These are phyloP conservation scores for Fukomys damarensis DNA, from an alignment of 2,113 vertebrate species.

Conservation along the genomic window DNA sequence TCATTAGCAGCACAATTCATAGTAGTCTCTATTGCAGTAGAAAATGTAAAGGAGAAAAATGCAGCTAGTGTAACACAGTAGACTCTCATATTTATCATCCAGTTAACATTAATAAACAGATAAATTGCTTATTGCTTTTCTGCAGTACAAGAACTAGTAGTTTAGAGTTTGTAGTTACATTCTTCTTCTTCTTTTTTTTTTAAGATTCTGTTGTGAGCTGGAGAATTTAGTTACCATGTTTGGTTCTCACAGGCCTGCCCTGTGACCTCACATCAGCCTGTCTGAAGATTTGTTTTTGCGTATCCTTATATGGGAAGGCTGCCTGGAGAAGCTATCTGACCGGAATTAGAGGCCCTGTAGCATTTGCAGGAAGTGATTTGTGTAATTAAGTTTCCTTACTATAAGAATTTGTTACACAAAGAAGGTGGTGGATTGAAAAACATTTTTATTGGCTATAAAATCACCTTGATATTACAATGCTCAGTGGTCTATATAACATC, in stretches of 20 bases:
- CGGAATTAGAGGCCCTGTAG: conserved; percentile 61
- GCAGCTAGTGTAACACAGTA: neutral
- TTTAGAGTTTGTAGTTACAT: conserved; percentile 30
- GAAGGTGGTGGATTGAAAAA: conserved; percentile 35
- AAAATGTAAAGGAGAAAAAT: conserved; percentile 39
- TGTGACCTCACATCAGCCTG: conserved; percentile 70
- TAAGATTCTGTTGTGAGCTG: conserved; percentile 54
- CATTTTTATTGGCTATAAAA: conserved; percentile 33
- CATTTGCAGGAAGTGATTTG: conserved; percentile 58
- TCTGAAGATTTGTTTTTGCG: conserved; percentile 70
- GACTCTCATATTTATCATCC: neutral
- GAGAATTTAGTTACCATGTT: conserved; percentile 78
- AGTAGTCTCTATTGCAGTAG: neutral
- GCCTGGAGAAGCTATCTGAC: conserved; percentile 66
- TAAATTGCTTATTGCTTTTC: conserved; percentile 52
- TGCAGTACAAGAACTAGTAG: conserved; percentile 32
- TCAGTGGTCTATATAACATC: neutral
- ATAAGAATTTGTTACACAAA: conserved; percentile 26
- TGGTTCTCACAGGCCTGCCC: conserved; percentile 72
- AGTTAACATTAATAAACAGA: conserved; percentile 25
- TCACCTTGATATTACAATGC: neutral
- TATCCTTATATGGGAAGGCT: conserved; percentile 73
- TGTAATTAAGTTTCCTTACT: conserved; percentile 30
- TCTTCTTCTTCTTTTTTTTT: neutral
- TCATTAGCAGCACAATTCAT: neutral